Conservation (phyloP, 2,113 vertebrate species). For the Gallinago undulata region DNA sequence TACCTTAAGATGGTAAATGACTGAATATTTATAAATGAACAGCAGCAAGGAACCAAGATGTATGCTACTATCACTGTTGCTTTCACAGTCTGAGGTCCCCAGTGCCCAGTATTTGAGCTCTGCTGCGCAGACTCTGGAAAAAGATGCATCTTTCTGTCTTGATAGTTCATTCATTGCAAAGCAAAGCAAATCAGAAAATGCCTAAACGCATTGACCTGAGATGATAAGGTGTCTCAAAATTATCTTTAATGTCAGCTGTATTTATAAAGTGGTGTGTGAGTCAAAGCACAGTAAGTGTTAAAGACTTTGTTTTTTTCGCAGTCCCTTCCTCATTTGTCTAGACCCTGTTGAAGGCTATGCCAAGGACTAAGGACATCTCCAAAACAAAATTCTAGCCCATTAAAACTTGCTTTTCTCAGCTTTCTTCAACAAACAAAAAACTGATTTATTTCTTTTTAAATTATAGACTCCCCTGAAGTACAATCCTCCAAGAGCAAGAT, state of each 20-base stretch:
- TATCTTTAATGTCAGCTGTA: neutral
- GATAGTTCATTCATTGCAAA: neutral
- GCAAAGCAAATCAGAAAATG: conserved; percentile 9
- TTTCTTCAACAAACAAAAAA: neutral
- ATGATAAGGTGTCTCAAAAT: neutral
- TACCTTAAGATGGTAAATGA: neutral
- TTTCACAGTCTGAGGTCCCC: neutral
- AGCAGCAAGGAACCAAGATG: neutral
- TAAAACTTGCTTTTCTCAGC: neutral
- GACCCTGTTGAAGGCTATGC: neutral
- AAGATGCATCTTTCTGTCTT: neutral
- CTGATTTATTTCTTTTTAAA: neutral
- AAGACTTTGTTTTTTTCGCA: neutral
- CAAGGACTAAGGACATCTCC: neutral
- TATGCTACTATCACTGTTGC: neutral
- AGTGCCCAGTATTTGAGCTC: neutral
- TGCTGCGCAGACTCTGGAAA: neutral
- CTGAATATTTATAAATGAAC: neutral
- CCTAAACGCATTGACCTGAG: neutral
- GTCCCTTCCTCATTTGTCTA: neutral
- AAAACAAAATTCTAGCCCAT: neutral
- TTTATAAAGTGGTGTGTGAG: neutral
- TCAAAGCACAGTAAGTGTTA: neutral
- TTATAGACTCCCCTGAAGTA: neutral
- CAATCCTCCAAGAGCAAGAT: neutral